Percentiles rank a stretch among this genome's conserved stretches.
Evolutionary conservation across 2,113 vertebrate genomes (phyloP).

Genomic region (Corythornis madagascariensis): DNA sequence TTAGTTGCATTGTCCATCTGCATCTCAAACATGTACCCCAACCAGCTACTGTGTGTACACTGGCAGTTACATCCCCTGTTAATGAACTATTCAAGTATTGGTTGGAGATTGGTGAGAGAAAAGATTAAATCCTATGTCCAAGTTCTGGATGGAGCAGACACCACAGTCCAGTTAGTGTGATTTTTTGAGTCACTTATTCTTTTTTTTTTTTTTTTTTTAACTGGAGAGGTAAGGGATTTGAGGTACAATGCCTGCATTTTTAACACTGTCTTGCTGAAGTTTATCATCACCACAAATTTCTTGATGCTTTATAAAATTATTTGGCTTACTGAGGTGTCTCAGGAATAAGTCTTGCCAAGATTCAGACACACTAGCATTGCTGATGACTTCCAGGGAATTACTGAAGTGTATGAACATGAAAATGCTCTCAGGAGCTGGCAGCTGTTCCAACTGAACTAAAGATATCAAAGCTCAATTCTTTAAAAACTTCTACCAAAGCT

Average conservation of each 20-base stretch:
- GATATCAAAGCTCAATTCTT: background rate
- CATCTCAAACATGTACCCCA: fast-evolving
- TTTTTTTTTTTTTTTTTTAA: background rate
- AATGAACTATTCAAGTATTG: background rate
- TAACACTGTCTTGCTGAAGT: background rate
- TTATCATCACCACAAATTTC: background rate
- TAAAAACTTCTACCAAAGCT: background rate
- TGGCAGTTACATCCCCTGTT: background rate
- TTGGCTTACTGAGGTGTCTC: background rate
- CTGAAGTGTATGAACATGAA: background rate
- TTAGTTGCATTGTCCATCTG: background rate
- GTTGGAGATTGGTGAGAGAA: background rate
- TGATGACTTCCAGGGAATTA: background rate
- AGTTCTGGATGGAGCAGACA: background rate
- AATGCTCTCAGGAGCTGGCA: background rate
- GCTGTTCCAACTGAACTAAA: background rate
- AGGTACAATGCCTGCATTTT: background rate
- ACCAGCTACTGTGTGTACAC: fast-evolving
- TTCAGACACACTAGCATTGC: background rate
- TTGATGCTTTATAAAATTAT: background rate
- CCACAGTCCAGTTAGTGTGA: background rate
- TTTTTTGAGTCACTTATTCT: background rate
- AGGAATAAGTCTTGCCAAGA: background rate
- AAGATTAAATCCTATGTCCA: background rate
- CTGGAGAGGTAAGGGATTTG: background rate